Evolutionary conservation across 2,888 invertebrate species (phyloP).

Genomic region (Sphinx pinastri): DNA sequence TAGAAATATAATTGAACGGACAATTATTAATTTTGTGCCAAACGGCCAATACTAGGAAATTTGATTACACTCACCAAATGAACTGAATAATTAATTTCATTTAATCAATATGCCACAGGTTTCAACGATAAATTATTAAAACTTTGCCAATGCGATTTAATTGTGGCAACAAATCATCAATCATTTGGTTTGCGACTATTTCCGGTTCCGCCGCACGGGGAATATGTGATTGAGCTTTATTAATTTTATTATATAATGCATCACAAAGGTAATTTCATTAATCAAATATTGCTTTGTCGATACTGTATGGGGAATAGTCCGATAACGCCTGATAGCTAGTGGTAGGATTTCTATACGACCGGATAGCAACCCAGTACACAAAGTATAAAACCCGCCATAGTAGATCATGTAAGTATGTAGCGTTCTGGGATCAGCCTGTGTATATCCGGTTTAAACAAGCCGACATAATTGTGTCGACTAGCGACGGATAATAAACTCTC

Average conservation of each 20-base stretch:
- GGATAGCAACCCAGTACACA: too few species aligned
- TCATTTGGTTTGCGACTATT: constrained; percentile 25
- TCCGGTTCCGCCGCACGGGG: neutral
- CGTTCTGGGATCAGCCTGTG: too few species aligned
- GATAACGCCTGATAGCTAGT: too few species aligned
- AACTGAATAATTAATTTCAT: constrained; percentile 33
- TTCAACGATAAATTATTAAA: constrained; percentile 39
- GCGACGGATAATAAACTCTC: too few species aligned
- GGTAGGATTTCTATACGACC: too few species aligned
- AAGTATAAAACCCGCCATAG: too few species aligned
- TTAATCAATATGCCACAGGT: constrained; percentile 39
- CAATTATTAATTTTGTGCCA: constrained; percentile 5
- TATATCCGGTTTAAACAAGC: too few species aligned
- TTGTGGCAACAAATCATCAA: constrained; percentile 34
- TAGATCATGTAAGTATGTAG: too few species aligned
- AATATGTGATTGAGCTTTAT: neutral
- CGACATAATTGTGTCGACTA: too few species aligned
- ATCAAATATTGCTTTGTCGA: neutral
- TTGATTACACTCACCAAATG: constrained; percentile 23
- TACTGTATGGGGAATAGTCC: neutral
- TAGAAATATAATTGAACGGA: constrained; percentile 2
- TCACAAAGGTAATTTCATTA: neutral
- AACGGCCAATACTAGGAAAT: constrained; percentile 14
- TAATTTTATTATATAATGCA: constrained; percentile 1
- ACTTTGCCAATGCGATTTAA: constrained; percentile 32